These are phyloP conservation scores for Amazona finschi DNA, from an alignment of 2,797 vertebrate species.

Conservation along the genomic window DNA sequence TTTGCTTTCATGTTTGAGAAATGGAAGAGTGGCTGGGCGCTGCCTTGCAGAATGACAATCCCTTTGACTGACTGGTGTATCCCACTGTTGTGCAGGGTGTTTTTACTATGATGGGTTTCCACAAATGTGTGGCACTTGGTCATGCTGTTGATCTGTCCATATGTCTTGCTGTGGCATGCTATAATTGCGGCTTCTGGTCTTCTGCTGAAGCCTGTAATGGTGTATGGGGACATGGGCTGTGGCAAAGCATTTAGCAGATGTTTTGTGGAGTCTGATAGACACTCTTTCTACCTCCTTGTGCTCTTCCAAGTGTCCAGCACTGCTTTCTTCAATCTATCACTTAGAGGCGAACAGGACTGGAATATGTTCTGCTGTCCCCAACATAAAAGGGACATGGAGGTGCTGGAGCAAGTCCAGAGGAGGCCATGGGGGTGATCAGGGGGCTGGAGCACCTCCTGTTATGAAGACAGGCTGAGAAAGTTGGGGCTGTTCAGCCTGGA, in stretches of 20 bases:
- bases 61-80: background rate
- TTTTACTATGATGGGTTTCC: background rate
- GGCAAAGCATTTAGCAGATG: background rate
- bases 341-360: background rate
- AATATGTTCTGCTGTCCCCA: background rate
- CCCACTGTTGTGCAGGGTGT: background rate
- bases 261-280: background rate
- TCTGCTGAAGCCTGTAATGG: background rate
- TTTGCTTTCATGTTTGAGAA: background rate
- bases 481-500: background rate
- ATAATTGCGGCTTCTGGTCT: background rate
- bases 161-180: background rate
- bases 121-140: background rate
- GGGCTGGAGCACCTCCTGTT: background rate
- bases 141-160: background rate
- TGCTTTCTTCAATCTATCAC: background rate
- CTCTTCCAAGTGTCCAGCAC: background rate
- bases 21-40: fast-evolving
- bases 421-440: background rate
- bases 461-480: no score
- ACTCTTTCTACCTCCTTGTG: background rate
- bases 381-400: background rate
- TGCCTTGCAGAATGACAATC: fast-evolving
- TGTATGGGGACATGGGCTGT: background rate
- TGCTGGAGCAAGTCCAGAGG: background rate